Evolutionary conservation across 2,113 vertebrate genomes (phyloP).

Genomic region (Charina bottae): DNA sequence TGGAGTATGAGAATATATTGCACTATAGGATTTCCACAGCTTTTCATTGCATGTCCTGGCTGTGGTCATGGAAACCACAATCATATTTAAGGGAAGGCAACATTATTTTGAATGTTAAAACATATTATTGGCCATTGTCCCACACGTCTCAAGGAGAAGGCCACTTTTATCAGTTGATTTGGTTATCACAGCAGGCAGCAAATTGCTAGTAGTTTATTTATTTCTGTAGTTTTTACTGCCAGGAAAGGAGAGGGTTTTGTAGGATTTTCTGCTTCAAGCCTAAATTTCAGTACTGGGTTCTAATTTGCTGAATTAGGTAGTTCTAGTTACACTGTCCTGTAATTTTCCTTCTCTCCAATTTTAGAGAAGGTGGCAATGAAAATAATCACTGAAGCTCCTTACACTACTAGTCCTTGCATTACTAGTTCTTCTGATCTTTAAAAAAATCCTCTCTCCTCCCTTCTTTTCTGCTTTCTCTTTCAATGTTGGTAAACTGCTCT

Average conservation of each 20-base stretch:
- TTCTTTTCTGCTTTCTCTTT: no score
- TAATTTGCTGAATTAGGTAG: not conserved
- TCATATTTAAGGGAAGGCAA: not conserved
- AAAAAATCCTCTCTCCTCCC: no score
- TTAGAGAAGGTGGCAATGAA: no score
- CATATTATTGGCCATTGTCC: not conserved
- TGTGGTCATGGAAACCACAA: not conserved
- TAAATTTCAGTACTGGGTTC: not conserved
- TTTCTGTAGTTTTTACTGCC: not conserved
- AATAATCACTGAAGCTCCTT: no score
- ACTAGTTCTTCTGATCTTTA: no score
- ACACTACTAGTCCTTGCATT: no score
- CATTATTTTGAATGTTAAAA: not conserved
- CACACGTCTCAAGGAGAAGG: not conserved
- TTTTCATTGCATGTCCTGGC: not conserved
- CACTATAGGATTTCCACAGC: not conserved
- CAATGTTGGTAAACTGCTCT: no score
- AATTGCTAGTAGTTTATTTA: not conserved
- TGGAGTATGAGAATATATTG: not conserved
- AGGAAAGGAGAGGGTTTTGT: not conserved
- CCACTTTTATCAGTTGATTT: not conserved
- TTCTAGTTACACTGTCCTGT: not conserved
- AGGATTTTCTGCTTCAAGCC: not conserved
- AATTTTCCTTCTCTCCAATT: not conserved
- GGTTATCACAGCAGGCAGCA: not conserved